Evolutionary conservation across 2,888 invertebrate species (phyloP).

Genomic region (Tachina fera): DNA sequence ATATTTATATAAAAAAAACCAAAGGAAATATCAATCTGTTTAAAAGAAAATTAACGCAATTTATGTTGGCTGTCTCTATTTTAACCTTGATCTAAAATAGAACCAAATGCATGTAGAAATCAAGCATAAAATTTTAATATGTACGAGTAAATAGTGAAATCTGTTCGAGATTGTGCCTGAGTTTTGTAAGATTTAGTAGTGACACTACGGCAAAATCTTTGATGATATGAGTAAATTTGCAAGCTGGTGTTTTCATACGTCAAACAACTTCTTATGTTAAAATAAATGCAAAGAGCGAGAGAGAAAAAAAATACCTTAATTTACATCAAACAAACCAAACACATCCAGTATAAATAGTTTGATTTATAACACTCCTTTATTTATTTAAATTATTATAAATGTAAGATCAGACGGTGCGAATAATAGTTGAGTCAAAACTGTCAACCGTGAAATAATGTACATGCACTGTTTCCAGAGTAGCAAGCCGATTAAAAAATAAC

Average conservation of each 20-base stretch:
- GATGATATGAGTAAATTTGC: slow-evolving; percentile 15
- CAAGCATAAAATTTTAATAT: slow-evolving; percentile 8
- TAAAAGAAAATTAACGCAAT: slow-evolving; percentile 59
- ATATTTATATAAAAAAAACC: slow-evolving; percentile 10
- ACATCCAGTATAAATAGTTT: slow-evolving; percentile 41
- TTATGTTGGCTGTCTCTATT: slow-evolving; percentile 53
- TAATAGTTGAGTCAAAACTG: not conserved
- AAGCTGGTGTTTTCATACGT: not conserved
- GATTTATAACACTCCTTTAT: slow-evolving; percentile 54
- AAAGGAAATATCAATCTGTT: slow-evolving; percentile 66
- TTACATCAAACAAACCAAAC: slow-evolving; percentile 9
- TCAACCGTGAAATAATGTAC: not conserved
- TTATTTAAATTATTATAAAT: slow-evolving; percentile 50
- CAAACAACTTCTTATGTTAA: slow-evolving; percentile 6
- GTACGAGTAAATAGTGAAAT: not conserved
- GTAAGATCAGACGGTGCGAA: not conserved
- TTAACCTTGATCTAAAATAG: slow-evolving; percentile 62
- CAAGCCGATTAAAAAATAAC: too few species aligned
- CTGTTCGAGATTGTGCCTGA: not conserved
- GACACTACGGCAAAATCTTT: not conserved
- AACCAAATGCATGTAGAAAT: not conserved
- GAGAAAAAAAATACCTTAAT: slow-evolving; percentile 31
- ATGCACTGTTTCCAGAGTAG: not conserved
- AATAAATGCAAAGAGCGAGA: too few species aligned
- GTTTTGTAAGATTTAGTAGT: not conserved